Evolutionary conservation across 2,797 vertebrate species (phyloP).

Genomic region (Notamacropus eugenii): DNA sequence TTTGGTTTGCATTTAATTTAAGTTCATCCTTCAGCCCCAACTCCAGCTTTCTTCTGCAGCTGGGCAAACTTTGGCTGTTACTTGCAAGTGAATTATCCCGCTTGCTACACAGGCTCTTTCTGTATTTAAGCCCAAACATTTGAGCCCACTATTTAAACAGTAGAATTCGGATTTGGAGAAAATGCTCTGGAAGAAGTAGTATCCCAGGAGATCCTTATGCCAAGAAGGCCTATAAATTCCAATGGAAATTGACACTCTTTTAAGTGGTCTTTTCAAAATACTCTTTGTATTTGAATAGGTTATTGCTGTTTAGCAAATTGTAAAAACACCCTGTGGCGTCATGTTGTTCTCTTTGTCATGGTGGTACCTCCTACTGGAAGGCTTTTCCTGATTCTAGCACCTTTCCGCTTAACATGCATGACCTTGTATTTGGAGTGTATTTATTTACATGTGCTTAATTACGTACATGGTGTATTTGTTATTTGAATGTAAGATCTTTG

Average conservation of each 20-base stretch:
- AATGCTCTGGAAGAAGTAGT: background rate
- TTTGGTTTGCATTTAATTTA: slow-evolving; percentile 21
- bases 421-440: background rate
- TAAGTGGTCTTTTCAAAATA: background rate
- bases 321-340: background rate
- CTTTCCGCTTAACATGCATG: background rate
- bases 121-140: background rate
- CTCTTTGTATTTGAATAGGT: background rate
- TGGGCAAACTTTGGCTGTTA: slow-evolving; percentile 16
- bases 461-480: background rate
- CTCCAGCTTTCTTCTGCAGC: background rate
- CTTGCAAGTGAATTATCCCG: background rate
- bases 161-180: slow-evolving; percentile 3
- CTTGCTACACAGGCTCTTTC: background rate
- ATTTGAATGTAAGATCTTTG: background rate
- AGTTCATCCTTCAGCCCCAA: slow-evolving; percentile 1
- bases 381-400: background rate
- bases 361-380: background rate
- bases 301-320: background rate
- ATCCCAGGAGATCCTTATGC: slow-evolving; percentile 6
- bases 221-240: background rate
- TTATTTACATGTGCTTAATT: background rate
- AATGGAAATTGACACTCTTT: background rate
- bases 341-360: background rate
- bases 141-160: background rate